A percentile compares a stretch with the other conserved stretches of the same genome.
Conservation (phyloP, 2,797 vertebrate species). For the Hippopotamyrus pictus region DNA sequence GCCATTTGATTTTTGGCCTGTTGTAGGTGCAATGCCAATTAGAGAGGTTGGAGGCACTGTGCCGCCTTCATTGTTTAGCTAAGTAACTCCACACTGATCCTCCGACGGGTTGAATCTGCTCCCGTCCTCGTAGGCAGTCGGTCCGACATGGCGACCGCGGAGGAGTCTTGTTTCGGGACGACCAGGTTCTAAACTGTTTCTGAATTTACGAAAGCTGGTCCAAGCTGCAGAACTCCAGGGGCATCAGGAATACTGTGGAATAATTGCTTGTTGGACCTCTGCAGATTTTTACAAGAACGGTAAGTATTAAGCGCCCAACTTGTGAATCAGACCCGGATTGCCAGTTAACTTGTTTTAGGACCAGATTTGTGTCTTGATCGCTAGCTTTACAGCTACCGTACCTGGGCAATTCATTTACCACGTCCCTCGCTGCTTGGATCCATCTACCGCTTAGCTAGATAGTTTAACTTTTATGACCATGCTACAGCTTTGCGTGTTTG, state of each 20-base stretch:
- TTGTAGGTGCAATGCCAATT: slow-evolving; percentile 7
- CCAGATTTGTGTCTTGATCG: neutral
- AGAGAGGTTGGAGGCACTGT: slow-evolving; percentile 11
- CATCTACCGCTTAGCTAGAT: neutral
- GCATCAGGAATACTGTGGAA: neutral
- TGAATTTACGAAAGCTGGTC: neutral
- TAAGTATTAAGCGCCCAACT: neutral
- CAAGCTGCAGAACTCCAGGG: neutral
- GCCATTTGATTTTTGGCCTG: neutral
- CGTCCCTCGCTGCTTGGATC: neutral
- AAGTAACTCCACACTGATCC: neutral
- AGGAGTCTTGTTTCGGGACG: slow-evolving; percentile 39
- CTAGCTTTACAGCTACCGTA: neutral
- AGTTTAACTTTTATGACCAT: neutral
- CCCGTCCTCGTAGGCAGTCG: slow-evolving; percentile 37
- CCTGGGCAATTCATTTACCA: neutral
- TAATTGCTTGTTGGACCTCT: neutral
- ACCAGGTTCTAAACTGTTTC: slow-evolving; percentile 40
- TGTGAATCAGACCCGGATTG: neutral
- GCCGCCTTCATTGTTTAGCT: slow-evolving; percentile 10
- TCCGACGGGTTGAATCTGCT: neutral
- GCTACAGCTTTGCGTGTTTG: neutral
- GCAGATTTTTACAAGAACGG: neutral
- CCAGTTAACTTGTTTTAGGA: slow-evolving; percentile 3
- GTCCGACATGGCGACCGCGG: slow-evolving; percentile 69